These are phyloP conservation scores for Clavelina lepadiformis DNA, from an alignment of 23 tunicate species.

Conservation along the genomic window DNA sequence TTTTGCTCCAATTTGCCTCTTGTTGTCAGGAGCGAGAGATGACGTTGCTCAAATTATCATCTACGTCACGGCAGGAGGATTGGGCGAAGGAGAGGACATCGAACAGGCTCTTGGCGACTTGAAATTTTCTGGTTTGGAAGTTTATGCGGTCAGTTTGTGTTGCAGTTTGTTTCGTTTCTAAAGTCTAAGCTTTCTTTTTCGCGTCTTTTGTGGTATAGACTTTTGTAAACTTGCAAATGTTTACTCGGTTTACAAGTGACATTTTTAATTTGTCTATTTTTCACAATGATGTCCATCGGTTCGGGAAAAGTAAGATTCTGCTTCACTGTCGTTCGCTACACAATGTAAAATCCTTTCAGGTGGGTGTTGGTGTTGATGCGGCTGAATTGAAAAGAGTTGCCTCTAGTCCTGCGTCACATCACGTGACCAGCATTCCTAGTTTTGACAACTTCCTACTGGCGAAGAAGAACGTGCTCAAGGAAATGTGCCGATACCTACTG, in stretches of 20 bases:
- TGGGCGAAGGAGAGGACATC: neutral
- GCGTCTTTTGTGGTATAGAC: no score
- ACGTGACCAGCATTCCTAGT: conserved; percentile 20
- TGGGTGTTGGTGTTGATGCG: conserved; percentile 12
- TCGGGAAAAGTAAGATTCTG: no score
- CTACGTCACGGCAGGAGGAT: conserved; percentile 30
- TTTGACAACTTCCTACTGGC: conserved; percentile 14
- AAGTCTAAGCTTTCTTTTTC: no score
- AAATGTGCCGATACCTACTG: conserved; percentile 16
- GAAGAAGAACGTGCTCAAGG: conserved; percentile 10
- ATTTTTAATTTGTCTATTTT: no score
- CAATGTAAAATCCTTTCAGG: no score
- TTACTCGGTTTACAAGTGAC: no score
- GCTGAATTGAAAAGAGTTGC: conserved; percentile 21
- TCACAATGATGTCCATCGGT: no score
- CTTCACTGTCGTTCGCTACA: no score
- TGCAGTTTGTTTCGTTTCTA: no score
- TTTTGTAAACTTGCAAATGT: no score
- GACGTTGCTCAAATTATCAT: conserved; percentile 21
- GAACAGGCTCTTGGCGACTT: conserved; percentile 15
- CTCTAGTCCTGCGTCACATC: conserved; percentile 49
- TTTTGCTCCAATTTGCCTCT: no score
- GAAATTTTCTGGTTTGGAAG: conserved; percentile 36
- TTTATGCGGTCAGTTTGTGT: conserved; percentile 21
- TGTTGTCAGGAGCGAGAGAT: conserved; percentile 30